Percentiles rank a stretch among this genome's conserved stretches.
phyloP scores from a whole-genome alignment of 2,888 invertebrate species.

The Cacoxenus indagator region DNA sequence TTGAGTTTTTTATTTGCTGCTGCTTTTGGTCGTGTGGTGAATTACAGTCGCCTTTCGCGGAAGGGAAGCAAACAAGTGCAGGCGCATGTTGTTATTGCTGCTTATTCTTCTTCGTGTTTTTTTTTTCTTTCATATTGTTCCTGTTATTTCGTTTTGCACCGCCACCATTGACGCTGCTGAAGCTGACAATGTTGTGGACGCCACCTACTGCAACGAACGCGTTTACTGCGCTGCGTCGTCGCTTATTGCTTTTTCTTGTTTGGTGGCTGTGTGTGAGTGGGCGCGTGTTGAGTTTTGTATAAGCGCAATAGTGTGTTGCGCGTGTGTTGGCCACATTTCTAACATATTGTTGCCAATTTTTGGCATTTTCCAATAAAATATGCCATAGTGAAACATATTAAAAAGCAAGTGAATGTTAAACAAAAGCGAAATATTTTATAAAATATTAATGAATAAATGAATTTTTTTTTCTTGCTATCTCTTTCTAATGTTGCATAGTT shows the following conservation, averaged over 20 bases:
- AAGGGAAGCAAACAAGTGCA: neutral
- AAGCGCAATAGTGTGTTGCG: constrained; percentile 24
- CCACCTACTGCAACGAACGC: neutral
- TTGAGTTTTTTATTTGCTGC: too few species aligned
- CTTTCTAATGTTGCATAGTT: too few species aligned
- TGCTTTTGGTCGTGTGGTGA: too few species aligned
- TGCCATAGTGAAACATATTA: constrained; percentile 30
- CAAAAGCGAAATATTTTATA: constrained; percentile 21
- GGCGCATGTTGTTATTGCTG: neutral
- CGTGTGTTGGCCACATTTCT: constrained; percentile 30
- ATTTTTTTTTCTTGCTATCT: neutral
- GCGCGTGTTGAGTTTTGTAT: neutral
- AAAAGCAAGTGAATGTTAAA: constrained; percentile 24
- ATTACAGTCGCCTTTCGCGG: too few species aligned
- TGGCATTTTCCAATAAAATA: constrained; percentile 29
- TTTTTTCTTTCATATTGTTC: neutral
- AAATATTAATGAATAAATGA: constrained; percentile 21
- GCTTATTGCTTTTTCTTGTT: neutral
- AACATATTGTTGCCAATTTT: constrained; percentile 59
- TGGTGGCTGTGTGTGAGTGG: neutral
- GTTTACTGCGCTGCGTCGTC: neutral
- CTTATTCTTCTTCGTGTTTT: neutral
- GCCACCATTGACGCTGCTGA: neutral
- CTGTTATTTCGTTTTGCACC: neutral
- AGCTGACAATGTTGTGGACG: neutral